Base-by-base conservation (phyloP, 2,113 vertebrate species). In the Oreochromis niloticus region DNA sequence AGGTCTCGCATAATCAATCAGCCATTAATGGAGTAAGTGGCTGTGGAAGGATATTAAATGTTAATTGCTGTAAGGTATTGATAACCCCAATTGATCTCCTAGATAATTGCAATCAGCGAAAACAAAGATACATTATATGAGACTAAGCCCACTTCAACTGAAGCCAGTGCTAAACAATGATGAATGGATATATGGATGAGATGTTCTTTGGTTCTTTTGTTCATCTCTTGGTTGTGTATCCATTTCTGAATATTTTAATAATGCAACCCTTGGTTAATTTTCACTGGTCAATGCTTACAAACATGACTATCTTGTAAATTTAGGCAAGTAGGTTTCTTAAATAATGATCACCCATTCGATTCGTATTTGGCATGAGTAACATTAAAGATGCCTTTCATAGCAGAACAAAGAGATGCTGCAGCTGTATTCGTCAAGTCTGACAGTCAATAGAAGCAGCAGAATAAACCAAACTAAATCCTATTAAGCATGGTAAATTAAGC, bases 1-100 rank as follows among this genome's bases (percentile, higher is more conserved):
- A 90, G 79, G 79, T 86, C 88, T 87, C 46, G 89, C 94, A 96
- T 96, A 97, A 97, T 97, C 96, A 96, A 97, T 97, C 94, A 92
- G 19, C 92, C 94, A 96, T 96, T 97, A 96, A 96, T 96, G 96
- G 96, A 96, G 94, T 96, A 97, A 96, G 96, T 96, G 95, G 95
- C 95, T 96, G 94, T 95, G 94, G 93, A 96, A 95, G 94, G 96
- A 96, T 97, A 97, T 97, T 96, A 96, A 96, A 96, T 97, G 96
- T 96, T 96, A 97, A 97, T 97, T 96, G 96, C 95, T 96, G 96
- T 94, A 95, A 95, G 94, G 92, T 96, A 96, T 96, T 91, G 95
- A 96, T 96, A 95, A 93, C 92, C 85, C 39, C 71, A 88, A 96
- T 96, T 94, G 96, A 96, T 96, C 93, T 89, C 61, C 83, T 27